These are phyloP conservation scores for Drosophila cardini DNA, from an alignment of 1,140 invertebrate genomes.

Conservation along the genomic window DNA sequence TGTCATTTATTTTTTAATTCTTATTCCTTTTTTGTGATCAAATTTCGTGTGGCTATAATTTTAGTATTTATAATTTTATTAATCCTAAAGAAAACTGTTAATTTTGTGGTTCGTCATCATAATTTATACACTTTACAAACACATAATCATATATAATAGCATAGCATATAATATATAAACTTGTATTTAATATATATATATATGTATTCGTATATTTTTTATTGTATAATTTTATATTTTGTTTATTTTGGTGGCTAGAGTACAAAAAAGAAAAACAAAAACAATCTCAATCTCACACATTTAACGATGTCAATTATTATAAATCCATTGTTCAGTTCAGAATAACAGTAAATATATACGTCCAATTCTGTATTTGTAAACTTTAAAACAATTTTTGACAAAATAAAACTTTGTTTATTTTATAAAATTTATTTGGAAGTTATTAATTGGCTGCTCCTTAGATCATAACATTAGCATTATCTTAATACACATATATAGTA, in stretches of 20 bases:
- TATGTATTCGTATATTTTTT: conserved; percentile 4
- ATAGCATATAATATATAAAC: too few relatives aligned
- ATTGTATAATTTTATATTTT: conserved; percentile 31
- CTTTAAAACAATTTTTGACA: conserved; percentile 41
- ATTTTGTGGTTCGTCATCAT: conserved; percentile 40
- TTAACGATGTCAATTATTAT: conserved; percentile 73
- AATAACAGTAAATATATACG: conserved; percentile 56
- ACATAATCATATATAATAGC: too few relatives aligned
- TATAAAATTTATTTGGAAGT: conserved; percentile 66
- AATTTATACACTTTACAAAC: conserved; percentile 63
- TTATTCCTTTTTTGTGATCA: conserved; percentile 69
- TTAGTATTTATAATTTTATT: conserved; percentile 59
- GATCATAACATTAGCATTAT: conserved; percentile 40
- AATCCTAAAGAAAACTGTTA: conserved; percentile 55
- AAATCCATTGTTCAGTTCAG: conserved; percentile 45
- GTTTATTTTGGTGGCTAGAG: conserved; percentile 69
- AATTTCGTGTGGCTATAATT: conserved; percentile 73
- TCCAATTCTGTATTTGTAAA: conserved; percentile 67
- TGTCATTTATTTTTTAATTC: conserved; percentile 54
- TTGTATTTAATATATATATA: background rate
- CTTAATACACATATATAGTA: conserved; percentile 23
- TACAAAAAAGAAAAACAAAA: conserved; percentile 61
- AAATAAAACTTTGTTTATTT: conserved; percentile 76
- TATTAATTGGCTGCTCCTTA: conserved; percentile 48
- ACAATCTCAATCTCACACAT: conserved; percentile 39